phyloP scores from a whole-genome alignment of 1,140 invertebrate genomes.

The Tyrophagus putrescentiae region DNA sequence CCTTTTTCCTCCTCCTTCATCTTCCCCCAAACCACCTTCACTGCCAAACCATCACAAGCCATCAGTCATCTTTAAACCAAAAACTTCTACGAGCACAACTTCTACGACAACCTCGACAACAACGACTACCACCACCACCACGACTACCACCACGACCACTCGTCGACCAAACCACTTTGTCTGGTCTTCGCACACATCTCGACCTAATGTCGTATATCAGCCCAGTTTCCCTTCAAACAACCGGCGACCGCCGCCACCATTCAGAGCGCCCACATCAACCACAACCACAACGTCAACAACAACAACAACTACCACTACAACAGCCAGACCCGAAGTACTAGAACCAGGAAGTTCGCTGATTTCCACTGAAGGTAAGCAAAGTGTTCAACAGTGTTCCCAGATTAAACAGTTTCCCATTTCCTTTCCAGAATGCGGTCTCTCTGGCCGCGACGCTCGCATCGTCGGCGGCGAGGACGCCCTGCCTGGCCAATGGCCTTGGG shows the following conservation, averaged over 20 bases:
- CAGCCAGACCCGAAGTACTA: conserved; percentile 16
- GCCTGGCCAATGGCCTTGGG: conserved; percentile 30
- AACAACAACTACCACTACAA: conserved; percentile 12
- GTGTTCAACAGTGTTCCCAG: not conserved
- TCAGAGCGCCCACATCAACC: not conserved
- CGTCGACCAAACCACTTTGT: too few species aligned
- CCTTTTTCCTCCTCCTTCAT: too few species aligned
- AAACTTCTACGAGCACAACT: conserved; percentile 11
- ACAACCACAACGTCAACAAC: not conserved
- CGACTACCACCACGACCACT: not conserved
- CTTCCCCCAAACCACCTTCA: too few species aligned
- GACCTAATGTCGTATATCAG: too few species aligned
- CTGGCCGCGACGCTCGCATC: conserved; percentile 26
- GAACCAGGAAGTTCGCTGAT: conserved; percentile 17
- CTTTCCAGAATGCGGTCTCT: conserved; percentile 23
- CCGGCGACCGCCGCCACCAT: not conserved
- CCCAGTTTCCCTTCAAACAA: not conserved
- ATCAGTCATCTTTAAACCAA: conserved; percentile 11
- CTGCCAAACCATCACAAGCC: not conserved
- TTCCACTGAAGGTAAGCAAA: not conserved
- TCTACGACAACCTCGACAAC: not conserved
- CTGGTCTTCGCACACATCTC: too few species aligned
- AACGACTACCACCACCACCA: not conserved
- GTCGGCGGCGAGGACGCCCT: conserved; percentile 28
- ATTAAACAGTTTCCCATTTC: not conserved